phyloP scores from a whole-genome alignment of 2,888 invertebrate species.

The Tetheella fluctuosa region DNA sequence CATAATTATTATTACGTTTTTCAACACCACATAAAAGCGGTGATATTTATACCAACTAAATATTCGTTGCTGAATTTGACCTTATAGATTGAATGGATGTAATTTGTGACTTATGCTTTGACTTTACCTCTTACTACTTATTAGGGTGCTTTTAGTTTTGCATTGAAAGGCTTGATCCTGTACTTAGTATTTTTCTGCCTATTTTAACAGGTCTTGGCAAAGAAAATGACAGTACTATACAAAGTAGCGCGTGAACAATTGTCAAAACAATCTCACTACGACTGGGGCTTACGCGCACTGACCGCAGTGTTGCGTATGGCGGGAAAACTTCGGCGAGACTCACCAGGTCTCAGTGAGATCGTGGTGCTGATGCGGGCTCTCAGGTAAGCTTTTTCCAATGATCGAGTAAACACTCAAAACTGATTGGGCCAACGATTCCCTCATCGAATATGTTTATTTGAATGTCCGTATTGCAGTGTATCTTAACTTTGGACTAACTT shows the following conservation, averaged over 20 bases:
- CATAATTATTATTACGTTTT: too few relatives aligned
- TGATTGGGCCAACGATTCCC: background rate
- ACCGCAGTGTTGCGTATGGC: conserved; percentile 97
- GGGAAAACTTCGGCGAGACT: conserved; percentile 91
- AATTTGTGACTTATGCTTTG: too few relatives aligned
- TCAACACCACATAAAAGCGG: background rate
- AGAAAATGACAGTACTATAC: conserved; percentile 97
- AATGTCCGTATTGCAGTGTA: too few relatives aligned
- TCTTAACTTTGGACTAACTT: too few relatives aligned
- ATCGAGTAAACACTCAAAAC: background rate
- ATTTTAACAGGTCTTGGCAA: conserved; percentile 86
- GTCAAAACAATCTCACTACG: conserved; percentile 96
- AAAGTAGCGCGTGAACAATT: conserved; percentile 93
- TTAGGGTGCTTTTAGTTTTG: background rate
- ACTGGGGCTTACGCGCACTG: conserved; percentile 96
- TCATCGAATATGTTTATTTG: background rate
- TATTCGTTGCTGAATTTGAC: too few relatives aligned
- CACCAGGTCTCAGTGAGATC: conserved; percentile 91
- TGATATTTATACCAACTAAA: too few relatives aligned
- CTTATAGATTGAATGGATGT: too few relatives aligned
- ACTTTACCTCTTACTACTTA: too few relatives aligned
- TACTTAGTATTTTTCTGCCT: background rate
- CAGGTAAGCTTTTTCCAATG: conserved; percentile 55
- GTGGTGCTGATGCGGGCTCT: conserved; percentile 95
- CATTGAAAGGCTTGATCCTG: too few relatives aligned